Percentiles rank a stretch among this genome's conserved stretches.
Conservation (phyloP, 1,140 invertebrate genomes). For the Euwallacea fornicatus region DNA sequence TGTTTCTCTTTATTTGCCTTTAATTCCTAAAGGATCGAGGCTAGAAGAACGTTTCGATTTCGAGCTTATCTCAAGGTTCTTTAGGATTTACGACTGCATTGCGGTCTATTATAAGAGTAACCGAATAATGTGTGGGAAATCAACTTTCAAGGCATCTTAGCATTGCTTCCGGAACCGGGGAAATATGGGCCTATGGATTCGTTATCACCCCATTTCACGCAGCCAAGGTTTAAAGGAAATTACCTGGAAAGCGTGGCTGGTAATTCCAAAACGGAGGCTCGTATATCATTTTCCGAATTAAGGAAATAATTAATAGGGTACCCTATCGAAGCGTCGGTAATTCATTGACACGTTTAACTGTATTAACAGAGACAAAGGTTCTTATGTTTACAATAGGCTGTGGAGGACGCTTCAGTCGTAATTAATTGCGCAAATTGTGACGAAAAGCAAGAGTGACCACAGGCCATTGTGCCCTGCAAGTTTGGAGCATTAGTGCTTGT, state of each 20-base stretch:
- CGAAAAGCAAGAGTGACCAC: slow-evolving; percentile 23
- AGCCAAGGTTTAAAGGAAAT: slow-evolving; percentile 7
- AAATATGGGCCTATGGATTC: background rate
- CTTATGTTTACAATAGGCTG: slow-evolving; percentile 30
- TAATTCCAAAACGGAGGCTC: slow-evolving; percentile 17
- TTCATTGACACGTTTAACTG: slow-evolving; percentile 39
- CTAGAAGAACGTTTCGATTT: no score
- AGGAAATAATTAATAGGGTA: slow-evolving; percentile 36
- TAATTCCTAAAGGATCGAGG: no score
- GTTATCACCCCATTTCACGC: background rate
- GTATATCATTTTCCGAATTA: slow-evolving; percentile 35
- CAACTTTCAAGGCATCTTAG: slow-evolving; percentile 1
- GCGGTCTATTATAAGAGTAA: background rate
- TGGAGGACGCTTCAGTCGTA: slow-evolving; percentile 25
- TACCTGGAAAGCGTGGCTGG: slow-evolving; percentile 10
- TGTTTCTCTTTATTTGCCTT: no score
- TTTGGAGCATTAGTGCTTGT: slow-evolving; percentile 5
- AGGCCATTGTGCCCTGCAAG: slow-evolving; percentile 6
- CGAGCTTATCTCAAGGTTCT: no score
- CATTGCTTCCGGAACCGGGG: background rate
- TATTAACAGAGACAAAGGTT: slow-evolving; percentile 33
- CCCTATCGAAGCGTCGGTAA: slow-evolving; percentile 36
- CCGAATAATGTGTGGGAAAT: background rate
- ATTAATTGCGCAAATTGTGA: slow-evolving; percentile 37
- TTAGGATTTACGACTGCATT: background rate